Percentiles rank a stretch among this genome's conserved stretches.
Evolutionary conservation across 53 echinoderm and acorn worm genomes (phyloP).

Genomic region (Actinopyga echinites): DNA sequence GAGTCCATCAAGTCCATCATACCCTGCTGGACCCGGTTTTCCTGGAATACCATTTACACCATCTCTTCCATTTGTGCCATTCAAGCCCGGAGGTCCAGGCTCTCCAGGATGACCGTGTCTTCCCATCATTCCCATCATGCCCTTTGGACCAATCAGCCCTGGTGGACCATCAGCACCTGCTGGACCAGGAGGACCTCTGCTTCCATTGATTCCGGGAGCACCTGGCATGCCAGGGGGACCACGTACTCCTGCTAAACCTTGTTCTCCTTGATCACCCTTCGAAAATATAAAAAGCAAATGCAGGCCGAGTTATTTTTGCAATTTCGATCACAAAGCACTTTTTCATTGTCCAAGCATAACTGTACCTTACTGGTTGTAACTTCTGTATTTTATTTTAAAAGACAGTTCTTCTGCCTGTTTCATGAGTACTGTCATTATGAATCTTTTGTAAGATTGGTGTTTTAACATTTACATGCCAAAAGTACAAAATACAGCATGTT

Average conservation of each 20-base stretch:
- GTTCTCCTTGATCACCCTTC: constrained; percentile 15
- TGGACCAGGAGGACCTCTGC: constrained; percentile 5
- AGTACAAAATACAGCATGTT: too few relatives aligned
- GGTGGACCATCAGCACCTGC: constrained; percentile 27
- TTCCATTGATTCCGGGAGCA: background rate
- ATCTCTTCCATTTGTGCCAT: background rate
- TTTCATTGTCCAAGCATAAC: too few relatives aligned
- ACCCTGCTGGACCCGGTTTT: background rate
- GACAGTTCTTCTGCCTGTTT: too few relatives aligned
- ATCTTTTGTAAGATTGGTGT: too few relatives aligned
- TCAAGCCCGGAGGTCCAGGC: constrained; percentile 27
- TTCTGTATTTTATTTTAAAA: too few relatives aligned
- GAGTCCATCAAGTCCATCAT: background rate
- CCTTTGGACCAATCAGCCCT: constrained; percentile 38
- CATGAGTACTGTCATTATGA: too few relatives aligned
- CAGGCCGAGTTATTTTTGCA: too few relatives aligned
- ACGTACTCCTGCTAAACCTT: constrained; percentile 5
- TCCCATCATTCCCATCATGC: constrained; percentile 35
- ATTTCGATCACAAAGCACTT: too few relatives aligned
- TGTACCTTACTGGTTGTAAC: too few relatives aligned
- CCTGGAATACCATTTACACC: background rate
- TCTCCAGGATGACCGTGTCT: constrained; percentile 22
- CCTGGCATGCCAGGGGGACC: constrained; percentile 5
- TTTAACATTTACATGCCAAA: too few relatives aligned
- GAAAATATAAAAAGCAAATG: too few relatives aligned